Evolutionary conservation across 2,888 invertebrate genomes (phyloP), one percentile per base, ranked within the genome.

Genomic region (Apotomis turbidana): DNA sequence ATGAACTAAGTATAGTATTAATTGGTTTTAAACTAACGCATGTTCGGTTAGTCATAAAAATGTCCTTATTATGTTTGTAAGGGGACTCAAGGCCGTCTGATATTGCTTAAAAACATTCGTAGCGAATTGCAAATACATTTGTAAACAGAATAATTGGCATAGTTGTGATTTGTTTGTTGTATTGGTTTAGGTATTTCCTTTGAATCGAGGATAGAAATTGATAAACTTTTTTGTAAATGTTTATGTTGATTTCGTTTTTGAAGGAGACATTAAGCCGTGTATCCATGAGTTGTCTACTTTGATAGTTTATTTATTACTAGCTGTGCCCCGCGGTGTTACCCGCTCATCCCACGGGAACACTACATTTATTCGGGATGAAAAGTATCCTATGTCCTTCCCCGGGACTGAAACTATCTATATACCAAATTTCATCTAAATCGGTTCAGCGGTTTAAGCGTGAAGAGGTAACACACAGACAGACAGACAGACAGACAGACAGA

Each of bases 111-210:
- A 49, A 38, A 51, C 41, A 70, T 54, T n/a, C 13, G 1, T 27
- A 27, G 27, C 27, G 27, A 27, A 0, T 13, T 27, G 12, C 41
- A 15, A 44, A 44, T 67, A 13, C 15, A 49, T 62, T 62, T 62
- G 51, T 68, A 71, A 68, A 68, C 71, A 58, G 41, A 57, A 71
- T 71, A 27, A 51, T 68, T 62, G 27, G 51, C 61, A 68, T 71
- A 62, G 5, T 60, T 64, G 9, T 41, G 9, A 15, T 71, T 71
- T 71, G 71, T 71, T 71, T 71, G 52, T 63, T 58, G 70, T 66
- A 57, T 61, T 38, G 46, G 55, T 10, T 60, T 64, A 55, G 60
- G 44, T 49, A 54, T 61, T 64, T 51, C 52, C 49, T 15, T 60
- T 27, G 55, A 6, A 49, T 10, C 12, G 46, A 1, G 8, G 9